These are phyloP conservation scores for Anastatus disparis DNA, from an alignment of 1,140 invertebrate species.

Conservation along the genomic window DNA sequence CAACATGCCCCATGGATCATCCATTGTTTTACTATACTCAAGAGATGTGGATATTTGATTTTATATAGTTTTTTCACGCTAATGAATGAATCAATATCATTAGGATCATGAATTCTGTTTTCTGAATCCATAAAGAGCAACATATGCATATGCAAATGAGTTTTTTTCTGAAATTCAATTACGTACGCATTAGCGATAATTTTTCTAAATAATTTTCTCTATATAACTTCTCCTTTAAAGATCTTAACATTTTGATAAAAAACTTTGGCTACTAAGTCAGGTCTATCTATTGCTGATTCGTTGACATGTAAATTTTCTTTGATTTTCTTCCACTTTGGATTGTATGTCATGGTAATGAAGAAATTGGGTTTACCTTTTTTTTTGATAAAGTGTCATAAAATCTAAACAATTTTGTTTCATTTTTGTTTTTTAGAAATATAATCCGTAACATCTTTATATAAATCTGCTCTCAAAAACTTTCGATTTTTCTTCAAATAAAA, in stretches of 20 bases:
- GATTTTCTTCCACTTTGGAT: slow-evolving; percentile 41
- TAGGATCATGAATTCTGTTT: background rate
- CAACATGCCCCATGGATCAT: no score
- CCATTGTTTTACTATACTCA: no score
- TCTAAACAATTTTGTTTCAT: slow-evolving; percentile 35
- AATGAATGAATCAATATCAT: no score
- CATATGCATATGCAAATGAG: background rate
- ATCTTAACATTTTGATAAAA: background rate
- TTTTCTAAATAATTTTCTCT: slow-evolving; percentile 3
- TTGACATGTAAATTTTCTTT: slow-evolving; percentile 51
- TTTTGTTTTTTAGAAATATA: no score
- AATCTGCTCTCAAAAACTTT: no score
- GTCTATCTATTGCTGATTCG: slow-evolving; percentile 53
- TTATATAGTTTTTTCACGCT: no score
- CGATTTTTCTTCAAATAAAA: no score
- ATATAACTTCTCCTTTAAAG: no score
- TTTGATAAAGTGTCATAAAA: slow-evolving; percentile 32
- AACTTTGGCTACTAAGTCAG: background rate
- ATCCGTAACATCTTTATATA: no score
- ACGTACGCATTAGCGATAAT: background rate
- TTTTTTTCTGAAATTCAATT: background rate
- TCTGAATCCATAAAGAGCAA: background rate
- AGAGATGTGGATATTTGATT: no score
- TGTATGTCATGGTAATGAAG: slow-evolving; percentile 34
- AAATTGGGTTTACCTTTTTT: slow-evolving; percentile 29